Conservation (phyloP, 2,888 invertebrate genomes). For the Leptopilina syphax region DNA sequence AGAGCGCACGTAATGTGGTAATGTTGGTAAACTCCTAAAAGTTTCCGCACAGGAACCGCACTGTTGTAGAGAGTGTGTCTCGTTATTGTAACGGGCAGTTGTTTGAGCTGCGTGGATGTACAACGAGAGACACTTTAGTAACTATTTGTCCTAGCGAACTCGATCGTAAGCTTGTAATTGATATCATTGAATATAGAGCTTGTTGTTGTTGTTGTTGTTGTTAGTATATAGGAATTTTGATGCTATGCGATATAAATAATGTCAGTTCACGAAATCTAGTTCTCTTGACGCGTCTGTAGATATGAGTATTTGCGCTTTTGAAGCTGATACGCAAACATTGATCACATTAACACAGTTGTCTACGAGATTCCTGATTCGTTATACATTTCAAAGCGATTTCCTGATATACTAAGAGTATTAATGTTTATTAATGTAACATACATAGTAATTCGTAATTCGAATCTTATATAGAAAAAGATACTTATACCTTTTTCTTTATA, state of each 20-base stretch:
- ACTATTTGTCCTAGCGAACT: slow-evolving; percentile 62
- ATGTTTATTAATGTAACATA: background rate
- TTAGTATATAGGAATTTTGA: slow-evolving; percentile 56
- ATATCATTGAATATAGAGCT: slow-evolving; percentile 63
- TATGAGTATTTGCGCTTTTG: slow-evolving; percentile 41
- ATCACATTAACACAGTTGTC: slow-evolving; percentile 19
- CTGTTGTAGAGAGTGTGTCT: slow-evolving; percentile 39
- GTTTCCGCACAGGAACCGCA: slow-evolving; percentile 56
- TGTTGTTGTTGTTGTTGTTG: slow-evolving; percentile 42
- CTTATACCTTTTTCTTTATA: too few relatives aligned
- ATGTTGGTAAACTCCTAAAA: slow-evolving; percentile 49
- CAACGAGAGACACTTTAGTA: slow-evolving; percentile 58
- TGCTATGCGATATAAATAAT: slow-evolving; percentile 59
- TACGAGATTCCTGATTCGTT: slow-evolving; percentile 1
- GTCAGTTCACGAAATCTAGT: slow-evolving; percentile 40
- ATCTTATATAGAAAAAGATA: too few relatives aligned
- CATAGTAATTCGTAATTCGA: too few relatives aligned
- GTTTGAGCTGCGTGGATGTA: slow-evolving; percentile 45
- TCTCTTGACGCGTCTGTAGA: slow-evolving; percentile 36
- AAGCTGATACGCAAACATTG: slow-evolving; percentile 13
- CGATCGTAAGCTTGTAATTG: slow-evolving; percentile 67
- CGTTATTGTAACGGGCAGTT: slow-evolving; percentile 42
- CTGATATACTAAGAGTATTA: background rate
- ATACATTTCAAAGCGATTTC: slow-evolving; percentile 3
- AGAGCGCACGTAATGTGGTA: slow-evolving; percentile 43